A percentile compares a stretch with the other conserved stretches of the same genome.
Conservation (phyloP, 2,113 vertebrate genomes). For the Syrrhaptes paradoxus region DNA sequence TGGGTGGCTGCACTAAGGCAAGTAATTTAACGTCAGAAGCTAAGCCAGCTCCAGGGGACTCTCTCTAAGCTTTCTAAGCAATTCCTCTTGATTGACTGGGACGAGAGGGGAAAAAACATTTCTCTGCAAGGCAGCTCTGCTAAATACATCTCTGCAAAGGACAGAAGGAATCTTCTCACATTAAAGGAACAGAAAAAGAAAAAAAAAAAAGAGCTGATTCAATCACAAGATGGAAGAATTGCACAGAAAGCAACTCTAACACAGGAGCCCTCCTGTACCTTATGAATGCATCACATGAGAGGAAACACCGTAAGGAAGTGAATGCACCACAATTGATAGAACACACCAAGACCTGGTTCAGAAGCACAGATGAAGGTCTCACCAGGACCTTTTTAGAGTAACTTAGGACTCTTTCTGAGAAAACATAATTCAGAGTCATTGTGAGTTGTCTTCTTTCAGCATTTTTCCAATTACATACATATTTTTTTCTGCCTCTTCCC, state of each 20-base stretch:
- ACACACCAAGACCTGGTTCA: not conserved
- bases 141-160: not conserved
- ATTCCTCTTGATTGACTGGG: not conserved
- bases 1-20: not conserved
- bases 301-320: not conserved
- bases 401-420: not conserved
- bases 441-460: not conserved
- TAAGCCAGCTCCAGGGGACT: not conserved
- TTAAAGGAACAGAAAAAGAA: not conserved
- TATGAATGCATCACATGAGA: not conserved
- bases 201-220: not conserved
- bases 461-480: not conserved
- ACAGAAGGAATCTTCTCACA: not conserved
- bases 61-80: not conserved
- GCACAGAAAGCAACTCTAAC: not conserved
- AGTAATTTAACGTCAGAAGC: not conserved
- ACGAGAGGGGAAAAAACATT: not conserved
- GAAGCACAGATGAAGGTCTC: not conserved
- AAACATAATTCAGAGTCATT: not conserved
- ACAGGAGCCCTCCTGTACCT: not conserved
- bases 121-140: not conserved
- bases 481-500: not conserved
- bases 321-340: not conserved
- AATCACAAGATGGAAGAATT: not conserved
- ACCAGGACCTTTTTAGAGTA: not conserved